phyloP scores from a whole-genome alignment of 2,113 vertebrate genomes.

The Heteronetta atricapilla region DNA sequence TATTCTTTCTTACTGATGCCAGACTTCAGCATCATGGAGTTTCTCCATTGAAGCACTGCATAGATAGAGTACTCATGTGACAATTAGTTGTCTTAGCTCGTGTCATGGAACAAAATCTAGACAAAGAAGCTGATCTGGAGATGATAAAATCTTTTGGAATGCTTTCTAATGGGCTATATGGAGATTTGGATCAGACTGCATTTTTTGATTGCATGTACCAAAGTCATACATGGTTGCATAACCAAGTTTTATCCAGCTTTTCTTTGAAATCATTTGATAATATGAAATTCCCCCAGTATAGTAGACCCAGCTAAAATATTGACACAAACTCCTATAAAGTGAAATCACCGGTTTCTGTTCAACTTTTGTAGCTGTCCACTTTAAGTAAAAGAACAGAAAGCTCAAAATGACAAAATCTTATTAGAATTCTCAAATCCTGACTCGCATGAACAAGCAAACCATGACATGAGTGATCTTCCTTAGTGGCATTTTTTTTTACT shows the following conservation, averaged over 20 bases:
- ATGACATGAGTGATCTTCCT: background rate
- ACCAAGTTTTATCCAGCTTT: background rate
- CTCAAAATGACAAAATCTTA: background rate
- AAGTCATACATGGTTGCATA: background rate
- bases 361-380: background rate
- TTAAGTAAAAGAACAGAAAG: background rate
- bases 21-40: background rate
- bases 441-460: background rate
- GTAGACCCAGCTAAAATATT: background rate
- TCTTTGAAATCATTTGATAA: background rate
- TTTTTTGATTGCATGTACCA: background rate
- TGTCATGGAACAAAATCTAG: background rate
- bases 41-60: background rate
- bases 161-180: background rate
- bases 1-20: background rate
- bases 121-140: background rate
- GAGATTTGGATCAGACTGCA: background rate
- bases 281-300: background rate
- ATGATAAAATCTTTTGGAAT: background rate
- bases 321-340: background rate
- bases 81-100: background rate
- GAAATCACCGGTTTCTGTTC: background rate
- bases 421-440: background rate
- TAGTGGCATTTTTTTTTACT: background rate
- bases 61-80: background rate